Evolutionary conservation across 1,140 invertebrate species (phyloP), one percentile per base, ranked within the genome.

Genomic region (Vanessa atalanta): DNA sequence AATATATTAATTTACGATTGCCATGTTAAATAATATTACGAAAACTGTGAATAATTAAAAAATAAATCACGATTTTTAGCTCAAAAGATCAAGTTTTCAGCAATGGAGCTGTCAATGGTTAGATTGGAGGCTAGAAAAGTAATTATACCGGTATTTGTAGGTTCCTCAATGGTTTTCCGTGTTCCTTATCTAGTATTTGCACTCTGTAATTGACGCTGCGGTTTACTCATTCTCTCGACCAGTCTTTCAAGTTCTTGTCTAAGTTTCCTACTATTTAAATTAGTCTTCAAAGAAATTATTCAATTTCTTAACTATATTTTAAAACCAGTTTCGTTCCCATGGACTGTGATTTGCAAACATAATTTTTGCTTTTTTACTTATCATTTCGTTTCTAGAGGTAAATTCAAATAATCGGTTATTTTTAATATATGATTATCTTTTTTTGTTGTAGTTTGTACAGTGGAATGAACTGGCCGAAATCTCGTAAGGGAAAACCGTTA

Each of bases 241-340:
- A n/a, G 50, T 53, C 50, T 43, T 43, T 53, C 50, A 53, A 53
- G 50, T 7, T 53, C 50, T n/a, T n/a, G n/a, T 15, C 50, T 53
- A 53, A 53, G 50, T 53, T 43, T n/a, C 48, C 48, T 53, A n/a
- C 50, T 53, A 53, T 53, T 53, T 53, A 53, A 53, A 53, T 53
- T 53, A 53, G 50, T 53, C 50, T 53, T 53, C 15, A 53, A 20
- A 16, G 50, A 53, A 53, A n/a, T 15, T n/a, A 53, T 53, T 53
- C n/a, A 15, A 53, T 53, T 53, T 16, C 50, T 53, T 53, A 53
- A 53, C 14, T 51, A 15, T n/a, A 51, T 20, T 53, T 15, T 1
- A 20, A 53, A 53, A 53, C 50, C 15, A 11, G 37, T 43, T 53
- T 16, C 8, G 50, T 53, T 8, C 6, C 4, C 7, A 7, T 15